Conservation (phyloP, 2,113 vertebrate genomes). For the Cathartes aura region DNA sequence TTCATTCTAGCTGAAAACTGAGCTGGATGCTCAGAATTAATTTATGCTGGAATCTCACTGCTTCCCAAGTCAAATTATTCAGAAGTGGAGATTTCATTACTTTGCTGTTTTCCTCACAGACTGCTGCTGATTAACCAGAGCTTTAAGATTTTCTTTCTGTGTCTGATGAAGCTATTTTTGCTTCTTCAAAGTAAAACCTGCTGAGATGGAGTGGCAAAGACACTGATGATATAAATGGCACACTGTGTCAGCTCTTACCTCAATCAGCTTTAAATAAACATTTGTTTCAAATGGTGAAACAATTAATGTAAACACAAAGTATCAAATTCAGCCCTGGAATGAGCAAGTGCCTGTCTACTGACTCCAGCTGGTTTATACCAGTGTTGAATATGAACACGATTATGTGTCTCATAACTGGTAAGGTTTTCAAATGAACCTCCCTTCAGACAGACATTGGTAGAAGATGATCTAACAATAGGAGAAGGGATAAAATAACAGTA, state of each 20-base stretch:
- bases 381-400: background rate
- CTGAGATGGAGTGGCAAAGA: slow-evolving; percentile 32
- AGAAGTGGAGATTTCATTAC: slow-evolving; percentile 53
- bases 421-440: background rate
- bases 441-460: background rate
- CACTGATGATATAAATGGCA: slow-evolving; percentile 52
- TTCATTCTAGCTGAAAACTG: slow-evolving; percentile 11
- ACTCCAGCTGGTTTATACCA: background rate
- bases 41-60: slow-evolving; percentile 53
- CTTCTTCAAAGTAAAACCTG: slow-evolving; percentile 55
- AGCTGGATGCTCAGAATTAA: slow-evolving; percentile 29
- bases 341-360: background rate
- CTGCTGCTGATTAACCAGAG: slow-evolving; percentile 57
- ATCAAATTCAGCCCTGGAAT: background rate
- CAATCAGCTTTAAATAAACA: slow-evolving; percentile 64
- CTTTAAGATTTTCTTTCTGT: slow-evolving; percentile 26
- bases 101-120: slow-evolving; percentile 43
- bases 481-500: background rate
- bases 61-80: slow-evolving; percentile 29
- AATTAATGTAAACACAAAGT: slow-evolving; percentile 47
- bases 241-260: slow-evolving; percentile 49
- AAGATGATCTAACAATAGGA: background rate
- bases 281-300: slow-evolving; percentile 52
- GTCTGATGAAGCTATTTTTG: slow-evolving; percentile 59
- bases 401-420: background rate